These are phyloP conservation scores for Pluvialis apricaria DNA, from an alignment of 2,113 vertebrate genomes.

Conservation along the genomic window DNA sequence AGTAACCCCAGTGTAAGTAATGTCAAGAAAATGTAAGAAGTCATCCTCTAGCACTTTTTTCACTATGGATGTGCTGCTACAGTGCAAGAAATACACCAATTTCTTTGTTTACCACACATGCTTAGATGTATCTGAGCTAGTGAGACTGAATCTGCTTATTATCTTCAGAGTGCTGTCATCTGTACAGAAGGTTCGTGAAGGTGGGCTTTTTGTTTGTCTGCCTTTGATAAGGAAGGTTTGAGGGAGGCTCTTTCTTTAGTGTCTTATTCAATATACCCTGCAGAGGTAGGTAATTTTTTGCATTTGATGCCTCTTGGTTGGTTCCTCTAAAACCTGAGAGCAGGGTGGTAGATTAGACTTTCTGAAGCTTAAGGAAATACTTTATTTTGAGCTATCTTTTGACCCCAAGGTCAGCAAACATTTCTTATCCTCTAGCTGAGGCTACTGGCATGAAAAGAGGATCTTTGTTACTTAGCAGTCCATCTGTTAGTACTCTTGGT, in stretches of 20 bases:
- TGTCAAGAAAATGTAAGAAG: neutral
- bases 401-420: neutral
- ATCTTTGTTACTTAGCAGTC: slow-evolving; percentile 37
- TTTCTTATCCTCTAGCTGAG: neutral
- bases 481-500: slow-evolving; percentile 36
- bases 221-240: neutral
- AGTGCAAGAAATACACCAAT: neutral
- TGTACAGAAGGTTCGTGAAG: neutral
- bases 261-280: neutral
- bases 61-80: neutral
- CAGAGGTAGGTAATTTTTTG: neutral
- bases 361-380: neutral
- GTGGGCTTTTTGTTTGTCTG: neutral
- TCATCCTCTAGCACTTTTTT: neutral
- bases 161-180: neutral
- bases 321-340: neutral
- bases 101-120: neutral
- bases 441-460: neutral
- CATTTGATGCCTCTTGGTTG: neutral
- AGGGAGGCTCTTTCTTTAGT: neutral
- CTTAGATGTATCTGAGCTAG: neutral
- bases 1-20: neutral
- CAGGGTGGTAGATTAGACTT: neutral
- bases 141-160: neutral
- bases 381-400: neutral